Base-by-base conservation (phyloP, 2,888 invertebrate species). In the Apotomis betuletana region DNA sequence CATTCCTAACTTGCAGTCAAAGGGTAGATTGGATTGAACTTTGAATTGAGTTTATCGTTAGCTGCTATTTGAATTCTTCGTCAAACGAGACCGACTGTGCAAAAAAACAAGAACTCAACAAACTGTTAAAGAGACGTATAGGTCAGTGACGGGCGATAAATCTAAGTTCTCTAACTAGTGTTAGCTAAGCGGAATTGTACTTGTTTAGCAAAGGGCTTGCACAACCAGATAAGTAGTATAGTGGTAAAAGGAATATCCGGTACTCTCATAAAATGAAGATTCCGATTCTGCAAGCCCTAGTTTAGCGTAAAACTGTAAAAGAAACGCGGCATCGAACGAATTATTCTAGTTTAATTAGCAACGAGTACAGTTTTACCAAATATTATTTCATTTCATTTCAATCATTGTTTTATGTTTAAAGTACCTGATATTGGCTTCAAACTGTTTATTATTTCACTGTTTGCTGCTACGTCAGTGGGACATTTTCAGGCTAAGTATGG, bases 161-260 rank as follows among this genome's bases (percentile, higher is more conserved):
- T 27, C 27, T 27, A 27, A 27, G 27, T 27, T 27, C 27, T 27
- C 27, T 27, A 27, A 27, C 27, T 27, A 27, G 2, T 27, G 63
- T 64, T 44, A 67, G 63, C 59, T 58, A 46, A 64, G 44, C 55
- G 62, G 61, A 68, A 55, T 70, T 74, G 70, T 71, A 62, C 55
- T 57, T 61, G 71, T 67, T 70, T 70, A 74, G 70, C 67, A 63
- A 6, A 41, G 27, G 27, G 27, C 27, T 27, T 27, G 27, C 27
- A 27, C 27, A 27, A 27, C 27, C 27, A 27, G 27, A 27, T 2
- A 27, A 27, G 27, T 27, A 27, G 27, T 27, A 27, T 27, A 2
- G 27, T 27, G 27, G 27, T 27, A 27, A 27, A 27, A 27, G 27
- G 27, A 27, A 27, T 27, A 2, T 27, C 27, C 2, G 27, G 27